Evolutionary conservation across 23 tunicate genomes (phyloP), one percentile per base, ranked within the genome.

Genomic region (Aplidium turbinatum): DNA sequence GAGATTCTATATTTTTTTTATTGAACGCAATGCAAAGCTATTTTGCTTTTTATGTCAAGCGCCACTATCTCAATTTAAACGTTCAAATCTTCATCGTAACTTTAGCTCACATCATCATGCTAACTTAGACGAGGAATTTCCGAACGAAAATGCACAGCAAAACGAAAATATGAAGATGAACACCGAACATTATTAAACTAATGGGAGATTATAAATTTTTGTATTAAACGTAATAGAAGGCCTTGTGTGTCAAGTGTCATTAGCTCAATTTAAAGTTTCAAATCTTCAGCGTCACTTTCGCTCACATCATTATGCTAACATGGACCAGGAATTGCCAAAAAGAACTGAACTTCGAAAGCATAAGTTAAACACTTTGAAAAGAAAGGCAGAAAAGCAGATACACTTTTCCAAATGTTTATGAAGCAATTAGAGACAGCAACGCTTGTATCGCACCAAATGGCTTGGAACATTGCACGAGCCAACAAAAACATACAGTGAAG

Each of bases 401-500:
- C 76, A 70, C 47, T 70, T 70, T 70, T 70, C 26, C 76, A 70
- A 70, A 70, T 46, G 47, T 47, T 70, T 70, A 47, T 47, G 76
- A 70, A 70, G 76, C 76, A 70, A 20, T 61, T 50, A 67, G 84
- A 66, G 69, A 70, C 54, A 39, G 62, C 22, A 50, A 34, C 73
- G 25, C 76, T 66, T 47, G 77, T 78, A 46, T 60, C 57, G 56
- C 70, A 65, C 35, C 36, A 66, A 52, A 68, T 78, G 22, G 84
- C 84, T 48, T 38, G 69, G 63, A 38, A 60, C 69, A 78, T 70
- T 46, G 84, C 78, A 42, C 50, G 73, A 27, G 78, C 68, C 79
- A 80, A 70, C n/a, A 72, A 80, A 30, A 54, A 80, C 85, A 35
- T 80, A 66, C 68, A 70, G 45, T 78, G 84, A 71, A 19, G 84